Evolutionary conservation across 2,113 vertebrate genomes (phyloP), one percentile per base, ranked within the genome.

Genomic region (Ceyx cyanopectus): DNA sequence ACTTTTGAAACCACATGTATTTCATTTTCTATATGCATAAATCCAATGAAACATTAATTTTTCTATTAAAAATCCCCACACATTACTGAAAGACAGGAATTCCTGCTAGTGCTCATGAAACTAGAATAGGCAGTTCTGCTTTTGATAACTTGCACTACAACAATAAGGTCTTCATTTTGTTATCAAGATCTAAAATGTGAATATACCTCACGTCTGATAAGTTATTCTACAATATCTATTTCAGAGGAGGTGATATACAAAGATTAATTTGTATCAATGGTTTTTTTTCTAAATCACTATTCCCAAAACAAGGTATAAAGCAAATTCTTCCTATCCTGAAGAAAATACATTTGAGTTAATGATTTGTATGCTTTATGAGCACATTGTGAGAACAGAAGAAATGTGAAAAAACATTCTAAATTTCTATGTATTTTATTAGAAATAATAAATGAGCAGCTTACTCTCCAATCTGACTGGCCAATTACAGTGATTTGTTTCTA

Each of bases 401-500:
- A 87, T 23, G 29, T 74, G 68, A 87, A 81, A 88, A 84, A 27
- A 0, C 10, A 43, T 67, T 81, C 92, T 17, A 79, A 58, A 79
- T 78, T 72, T 20, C 0, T 56, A 81, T 54, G 54, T 56, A 68
- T 82, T 69, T 85, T 73, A 80, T 66, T 66, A 73, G 56, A 16
- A 74, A 70, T 77, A 63, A 90, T 60, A 92, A 80, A 79, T 29
- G 1, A 92, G 45, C 75, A 58, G 22, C 27, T 87, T 58, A 34
- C n/a, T 86, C 14, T 87, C 12, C 29, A 73, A 32, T 37, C 45
- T 80, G 58, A 40, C 60, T 80, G 70, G 51, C 75, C 72, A 80
- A 91, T 95, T 92, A 92, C 20, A 60, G 41, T 51, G 69, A 81
- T 84, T 94, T 95, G 32, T 86, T 90, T 81, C 77, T 78, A 93